Percentiles rank a stretch among this genome's conserved stretches.
phyloP scores from a whole-genome alignment of 2,797 vertebrate species.

The Aeoliscus strigatus region DNA sequence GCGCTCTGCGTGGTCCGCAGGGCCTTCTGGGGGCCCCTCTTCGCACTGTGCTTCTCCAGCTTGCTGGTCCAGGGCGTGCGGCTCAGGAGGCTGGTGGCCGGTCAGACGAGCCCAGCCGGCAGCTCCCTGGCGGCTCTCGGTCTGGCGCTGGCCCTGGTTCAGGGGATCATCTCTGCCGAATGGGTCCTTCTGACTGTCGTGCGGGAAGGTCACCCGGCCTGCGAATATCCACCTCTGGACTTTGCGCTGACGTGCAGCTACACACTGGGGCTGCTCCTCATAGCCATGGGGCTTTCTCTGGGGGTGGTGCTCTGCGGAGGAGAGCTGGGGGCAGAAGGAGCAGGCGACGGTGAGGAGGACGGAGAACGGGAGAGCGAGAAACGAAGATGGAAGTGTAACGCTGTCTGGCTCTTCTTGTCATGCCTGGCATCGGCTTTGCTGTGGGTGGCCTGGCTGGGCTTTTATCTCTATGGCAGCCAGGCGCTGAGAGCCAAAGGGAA shows the following conservation, averaged over 20 bases:
- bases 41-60: conserved; percentile 93
- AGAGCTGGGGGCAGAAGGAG: conserved; percentile 68
- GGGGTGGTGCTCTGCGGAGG: conserved; percentile 89
- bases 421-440: conserved; percentile 84
- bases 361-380: conserved; percentile 59
- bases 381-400: conserved; percentile 88
- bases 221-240: conserved; percentile 90
- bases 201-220: conserved; percentile 85
- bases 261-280: conserved; percentile 83
- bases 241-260: conserved; percentile 91
- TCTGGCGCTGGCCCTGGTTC: conserved; percentile 84
- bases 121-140: conserved; percentile 78
- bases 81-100: conserved; percentile 81
- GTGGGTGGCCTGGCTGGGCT: conserved; percentile 93
- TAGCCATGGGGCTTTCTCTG: conserved; percentile 79
- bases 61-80: conserved; percentile 89
- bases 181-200: conserved; percentile 92
- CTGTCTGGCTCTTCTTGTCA: conserved; percentile 86
- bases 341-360: conserved; percentile 61
- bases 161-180: conserved; percentile 90
- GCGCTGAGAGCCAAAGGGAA: conserved; percentile 59
- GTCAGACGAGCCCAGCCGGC: conserved; percentile 76
- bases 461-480: conserved; percentile 89
- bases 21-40: conserved; percentile 91
- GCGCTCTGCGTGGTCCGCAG: conserved; percentile 84